These are phyloP conservation scores for Centroberyx gerrardi DNA, from an alignment of 2,797 vertebrate species.

Conservation along the genomic window DNA sequence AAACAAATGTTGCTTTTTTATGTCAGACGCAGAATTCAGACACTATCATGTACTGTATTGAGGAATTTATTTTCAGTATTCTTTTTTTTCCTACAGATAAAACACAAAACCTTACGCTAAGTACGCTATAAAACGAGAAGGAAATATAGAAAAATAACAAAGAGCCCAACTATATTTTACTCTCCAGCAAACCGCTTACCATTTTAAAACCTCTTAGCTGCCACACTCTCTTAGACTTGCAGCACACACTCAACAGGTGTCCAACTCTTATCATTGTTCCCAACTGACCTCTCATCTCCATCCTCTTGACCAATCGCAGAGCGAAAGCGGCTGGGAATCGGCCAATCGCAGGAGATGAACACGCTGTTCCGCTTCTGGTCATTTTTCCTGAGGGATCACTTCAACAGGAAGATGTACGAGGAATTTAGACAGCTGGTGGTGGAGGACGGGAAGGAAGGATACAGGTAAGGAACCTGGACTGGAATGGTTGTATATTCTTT, in stretches of 20 bases:
- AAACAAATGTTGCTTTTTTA: too few relatives aligned
- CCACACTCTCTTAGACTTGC: not conserved
- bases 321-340: slow-evolving; percentile 96
- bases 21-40: too few relatives aligned
- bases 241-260: not conserved
- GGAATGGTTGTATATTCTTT: not conserved
- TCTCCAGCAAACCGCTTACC: too few relatives aligned
- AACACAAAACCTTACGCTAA: too few relatives aligned
- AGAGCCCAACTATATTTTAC: too few relatives aligned
- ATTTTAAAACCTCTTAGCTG: too few relatives aligned
- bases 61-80: too few relatives aligned
- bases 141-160: too few relatives aligned
- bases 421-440: slow-evolving; percentile 97
- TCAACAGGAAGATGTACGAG: slow-evolving; percentile 99
- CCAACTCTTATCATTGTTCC: not conserved
- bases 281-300: not conserved
- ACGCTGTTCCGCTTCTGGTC: slow-evolving; percentile 99
- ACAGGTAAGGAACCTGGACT: slow-evolving; percentile 85
- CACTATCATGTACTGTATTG: too few relatives aligned
- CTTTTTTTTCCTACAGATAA: too few relatives aligned
- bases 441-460: slow-evolving; percentile 97
- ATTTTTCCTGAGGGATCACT: slow-evolving; percentile 98
- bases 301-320: slow-evolving; percentile 82
- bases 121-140: too few relatives aligned
- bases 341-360: slow-evolving; percentile 99